phyloP scores from a whole-genome alignment of 2,888 invertebrate species.

The Formica aserva region DNA sequence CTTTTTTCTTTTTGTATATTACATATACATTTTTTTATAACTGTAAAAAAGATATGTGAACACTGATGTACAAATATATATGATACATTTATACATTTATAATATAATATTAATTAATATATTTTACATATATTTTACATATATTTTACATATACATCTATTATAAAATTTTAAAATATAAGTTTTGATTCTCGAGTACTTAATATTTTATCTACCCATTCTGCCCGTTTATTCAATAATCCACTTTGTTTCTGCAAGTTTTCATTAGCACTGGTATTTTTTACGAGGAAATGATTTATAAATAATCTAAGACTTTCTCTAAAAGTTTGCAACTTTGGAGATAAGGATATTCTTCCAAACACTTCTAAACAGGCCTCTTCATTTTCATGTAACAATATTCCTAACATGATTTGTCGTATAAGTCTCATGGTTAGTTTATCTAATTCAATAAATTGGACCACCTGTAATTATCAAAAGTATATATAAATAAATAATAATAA shows the following conservation, averaged over 20 bases:
- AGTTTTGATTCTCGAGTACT: constrained; percentile 85
- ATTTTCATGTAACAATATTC: constrained; percentile 90
- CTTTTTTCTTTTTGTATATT: neutral
- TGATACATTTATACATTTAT: neutral
- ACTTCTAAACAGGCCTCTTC: constrained; percentile 88
- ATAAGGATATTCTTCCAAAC: constrained; percentile 91
- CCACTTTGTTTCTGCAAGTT: constrained; percentile 86
- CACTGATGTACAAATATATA: neutral
- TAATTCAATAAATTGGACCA: constrained; percentile 94
- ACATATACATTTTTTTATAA: neutral
- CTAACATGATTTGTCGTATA: constrained; percentile 92
- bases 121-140: neutral
- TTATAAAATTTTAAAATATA: constrained; percentile 76
- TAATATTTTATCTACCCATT: constrained; percentile 90
- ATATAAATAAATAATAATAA: constrained; percentile 8
- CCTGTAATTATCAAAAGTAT: constrained; percentile 86
- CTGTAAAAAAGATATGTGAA: neutral
- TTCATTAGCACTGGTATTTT: constrained; percentile 86
- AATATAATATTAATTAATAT: neutral
- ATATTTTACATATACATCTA: neutral
- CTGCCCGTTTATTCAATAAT: constrained; percentile 88
- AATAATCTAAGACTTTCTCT: constrained; percentile 94
- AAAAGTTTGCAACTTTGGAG: constrained; percentile 92
- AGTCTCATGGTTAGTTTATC: constrained; percentile 93
- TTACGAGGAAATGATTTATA: constrained; percentile 94